These are phyloP conservation scores for Rhea americana DNA, from an alignment of 2,113 vertebrate species.

Conservation along the genomic window DNA sequence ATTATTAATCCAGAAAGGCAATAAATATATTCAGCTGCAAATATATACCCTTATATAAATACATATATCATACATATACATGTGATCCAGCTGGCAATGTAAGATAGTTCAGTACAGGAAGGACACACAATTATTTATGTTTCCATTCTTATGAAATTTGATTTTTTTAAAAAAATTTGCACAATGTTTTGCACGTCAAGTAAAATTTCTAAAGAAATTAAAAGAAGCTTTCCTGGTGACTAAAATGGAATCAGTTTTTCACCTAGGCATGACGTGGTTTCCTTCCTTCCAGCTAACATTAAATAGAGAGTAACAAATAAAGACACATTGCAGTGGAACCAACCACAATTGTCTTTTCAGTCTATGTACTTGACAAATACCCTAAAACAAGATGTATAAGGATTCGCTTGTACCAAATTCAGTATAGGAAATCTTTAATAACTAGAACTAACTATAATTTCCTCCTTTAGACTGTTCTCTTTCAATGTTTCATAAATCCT, in stretches of 20 bases:
- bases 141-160: neutral
- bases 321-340: slow-evolving; percentile 64
- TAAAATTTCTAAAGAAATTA: slow-evolving; percentile 45
- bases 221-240: slow-evolving; percentile 31
- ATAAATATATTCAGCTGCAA: neutral
- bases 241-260: slow-evolving; percentile 40
- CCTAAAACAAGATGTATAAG: slow-evolving; percentile 73
- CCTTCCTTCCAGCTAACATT: slow-evolving; percentile 50
- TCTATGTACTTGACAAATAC: slow-evolving; percentile 69
- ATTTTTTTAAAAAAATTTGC: neutral
- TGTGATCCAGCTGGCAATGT: neutral
- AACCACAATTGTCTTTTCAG: slow-evolving; percentile 66
- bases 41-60: neutral
- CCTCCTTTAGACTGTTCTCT: slow-evolving; percentile 70
- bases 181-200: neutral
- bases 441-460: slow-evolving; percentile 77
- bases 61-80: neutral
- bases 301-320: slow-evolving; percentile 72
- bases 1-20: neutral
- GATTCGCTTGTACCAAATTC: slow-evolving; percentile 76
- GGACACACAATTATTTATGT: neutral
- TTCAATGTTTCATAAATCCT: slow-evolving; percentile 77
- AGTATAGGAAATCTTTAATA: slow-evolving; percentile 79
- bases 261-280: slow-evolving; percentile 5
- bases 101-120: neutral